Base-by-base conservation (phyloP, 2,797 vertebrate genomes). In the Microhierax caerulescens region DNA sequence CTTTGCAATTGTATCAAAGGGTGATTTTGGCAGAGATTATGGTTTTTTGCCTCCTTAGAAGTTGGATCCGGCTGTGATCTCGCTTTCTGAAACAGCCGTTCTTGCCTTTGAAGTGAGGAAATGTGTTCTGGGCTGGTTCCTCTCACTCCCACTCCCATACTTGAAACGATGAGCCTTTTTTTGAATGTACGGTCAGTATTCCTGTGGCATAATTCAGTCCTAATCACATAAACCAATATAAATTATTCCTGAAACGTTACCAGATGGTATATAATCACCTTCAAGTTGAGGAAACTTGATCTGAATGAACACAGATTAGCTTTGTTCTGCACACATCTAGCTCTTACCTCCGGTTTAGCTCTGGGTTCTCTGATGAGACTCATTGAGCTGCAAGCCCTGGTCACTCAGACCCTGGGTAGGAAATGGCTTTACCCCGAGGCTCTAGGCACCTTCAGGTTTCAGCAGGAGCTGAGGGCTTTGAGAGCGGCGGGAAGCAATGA, bases 21-120 rank as follows among this genome's bases (percentile, higher is more conserved):
- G 74, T 73, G 79, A 94, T 78, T 87, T 90, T 74, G 61, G 77
- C 12, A 0, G 81, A 86, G 77, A 95, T 88, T 56, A 82, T 67
- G 32, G 56, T 69, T 89, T 85, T 93, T 93, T 92, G 70, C n/a
- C 36, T 87, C 45, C 88, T 96, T 82, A 95, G 90, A 97, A 94
- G 92, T 84, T 70, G 84, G 41, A 87, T 82, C 70, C 2, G 56
- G 53, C 92, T 97, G 93, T 93, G 94, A 96, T 88, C 90, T 90
- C 0, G 1, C 75, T 84, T 83, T 91, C 94, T 70, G 45, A 92
- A 94, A 76, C 65, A 83, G 77, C 30, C 61, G 2, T 69, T 87
- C 76, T 95, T 67, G 70, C 65, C 93, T 97, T 96, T 95, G 91
- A 97, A 90, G 92, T 93, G 41, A 85, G 83, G 91, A 96, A 94